phyloP scores from a whole-genome alignment of 2,113 vertebrate species.

The Hirundichthys speculiger region DNA sequence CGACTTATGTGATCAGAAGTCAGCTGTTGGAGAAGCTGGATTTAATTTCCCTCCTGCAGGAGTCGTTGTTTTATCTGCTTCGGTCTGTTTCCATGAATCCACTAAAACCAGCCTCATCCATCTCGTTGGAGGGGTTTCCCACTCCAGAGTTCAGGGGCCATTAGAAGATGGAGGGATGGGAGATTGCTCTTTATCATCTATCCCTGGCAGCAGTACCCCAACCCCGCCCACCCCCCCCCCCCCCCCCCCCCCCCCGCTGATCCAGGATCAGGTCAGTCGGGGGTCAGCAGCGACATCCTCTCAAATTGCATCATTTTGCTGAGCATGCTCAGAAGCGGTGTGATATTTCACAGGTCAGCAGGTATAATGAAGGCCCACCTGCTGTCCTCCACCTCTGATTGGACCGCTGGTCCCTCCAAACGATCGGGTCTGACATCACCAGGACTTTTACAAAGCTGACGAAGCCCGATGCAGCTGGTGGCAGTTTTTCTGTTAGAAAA shows the following conservation, averaged over 20 bases:
- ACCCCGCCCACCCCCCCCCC: no score
- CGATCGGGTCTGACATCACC: constrained; percentile 3
- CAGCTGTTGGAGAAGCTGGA: no score
- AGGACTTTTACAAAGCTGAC: constrained; percentile 44
- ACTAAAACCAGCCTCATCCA: background rate
- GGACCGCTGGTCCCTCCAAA: constrained; percentile 70
- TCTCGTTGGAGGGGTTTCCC: constrained; percentile 21
- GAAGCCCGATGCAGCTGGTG: background rate
- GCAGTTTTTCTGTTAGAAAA: background rate
- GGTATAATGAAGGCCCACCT: constrained; percentile 72
- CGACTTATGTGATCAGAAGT: no score
- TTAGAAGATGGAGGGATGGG: constrained; percentile 5
- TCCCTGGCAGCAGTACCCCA: constrained; percentile 19
- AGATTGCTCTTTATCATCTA: constrained; percentile 20
- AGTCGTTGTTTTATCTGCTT: no score
- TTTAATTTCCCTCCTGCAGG: no score
- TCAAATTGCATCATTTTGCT: constrained; percentile 83
- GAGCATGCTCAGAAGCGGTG: constrained; percentile 66
- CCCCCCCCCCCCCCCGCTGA: constrained; percentile 19
- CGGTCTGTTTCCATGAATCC: no score
- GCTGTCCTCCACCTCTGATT: constrained; percentile 79
- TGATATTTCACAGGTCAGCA: constrained; percentile 83
- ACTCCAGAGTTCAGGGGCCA: background rate
- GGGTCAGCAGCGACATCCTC: constrained; percentile 77
- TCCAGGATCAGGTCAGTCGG: constrained; percentile 58